Base-by-base conservation (phyloP, 37 sponge, comb jelly and placozoan genomes). In the Ianthella basta region DNA sequence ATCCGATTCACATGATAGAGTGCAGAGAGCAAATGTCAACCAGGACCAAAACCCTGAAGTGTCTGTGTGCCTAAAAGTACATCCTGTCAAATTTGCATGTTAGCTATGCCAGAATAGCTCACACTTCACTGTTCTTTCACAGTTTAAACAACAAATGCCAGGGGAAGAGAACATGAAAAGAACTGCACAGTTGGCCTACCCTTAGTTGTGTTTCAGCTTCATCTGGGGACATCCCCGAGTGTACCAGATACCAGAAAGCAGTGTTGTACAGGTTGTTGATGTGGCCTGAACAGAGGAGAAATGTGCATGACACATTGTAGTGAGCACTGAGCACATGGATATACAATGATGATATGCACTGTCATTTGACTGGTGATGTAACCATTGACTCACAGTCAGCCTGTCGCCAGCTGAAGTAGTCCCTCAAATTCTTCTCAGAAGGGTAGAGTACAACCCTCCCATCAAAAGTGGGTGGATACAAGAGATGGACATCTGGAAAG, bases 241-340 rank as follows among this genome's bases (percentile, higher is more conserved):
- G 83, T 0, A 99, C 99, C 59, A 99, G 88, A 16, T 79, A 39
- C 99, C 99, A 99, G 84, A 97, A 99, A 44, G 88, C 89, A 0
- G 99, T 99, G 81, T 99, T 99, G 81, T 97, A 97, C 60, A 99
- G 80, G 73, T 99, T 97, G 85, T 99, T 97, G 44, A 97, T 93
- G 77, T 97, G 98, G 60, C 94, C 94, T 93, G 54, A 27, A 85
- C 35, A 64, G 27, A 29, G 21, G 35, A 14, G 32, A 6, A 5
- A 75, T 21, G 34, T 53, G 21, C 38, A 23, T 8, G 15, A 30
- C n/a, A 61, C 6, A 12, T 13, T 34, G 6, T 4, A 37, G 4
- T 16, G 50, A 3, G 8, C 50, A 44, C 6, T 8, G 8, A 44
- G 8, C 50, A 44, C 50, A 44, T 10, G 6, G 8, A 44, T 44